Evolutionary conservation across 1,140 invertebrate genomes (phyloP).

Genomic region (Helicoverpa zea): DNA sequence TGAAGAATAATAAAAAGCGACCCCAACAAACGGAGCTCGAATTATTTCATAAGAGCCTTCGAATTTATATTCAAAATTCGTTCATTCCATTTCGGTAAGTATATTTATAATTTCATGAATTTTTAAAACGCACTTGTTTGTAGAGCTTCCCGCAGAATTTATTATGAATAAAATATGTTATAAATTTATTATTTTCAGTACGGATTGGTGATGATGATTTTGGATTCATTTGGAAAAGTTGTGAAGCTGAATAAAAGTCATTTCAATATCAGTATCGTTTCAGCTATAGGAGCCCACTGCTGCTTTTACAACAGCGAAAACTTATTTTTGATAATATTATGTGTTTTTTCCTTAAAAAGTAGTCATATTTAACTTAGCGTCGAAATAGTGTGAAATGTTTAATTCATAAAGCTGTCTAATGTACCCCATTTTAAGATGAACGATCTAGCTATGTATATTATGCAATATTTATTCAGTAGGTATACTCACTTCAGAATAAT

Average conservation of each 20-base stretch:
- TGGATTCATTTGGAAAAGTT: neutral
- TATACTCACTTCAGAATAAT: too few species aligned
- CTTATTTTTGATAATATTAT: too few species aligned
- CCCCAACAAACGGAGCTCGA: neutral
- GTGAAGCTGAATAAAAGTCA: neutral
- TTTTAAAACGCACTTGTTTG: slow-evolving; percentile 31
- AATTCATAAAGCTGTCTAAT: too few species aligned
- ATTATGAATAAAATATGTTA: slow-evolving; percentile 32
- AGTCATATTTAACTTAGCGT: too few species aligned
- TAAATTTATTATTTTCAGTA: slow-evolving; percentile 25
- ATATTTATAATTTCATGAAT: slow-evolving; percentile 41
- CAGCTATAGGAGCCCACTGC: too few species aligned
- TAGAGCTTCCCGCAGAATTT: slow-evolving; percentile 12
- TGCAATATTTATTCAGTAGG: too few species aligned
- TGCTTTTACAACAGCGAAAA: too few species aligned
- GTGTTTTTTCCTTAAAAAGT: too few species aligned
- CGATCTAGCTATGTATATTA: too few species aligned
- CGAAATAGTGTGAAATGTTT: too few species aligned
- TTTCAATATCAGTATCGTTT: too few species aligned
- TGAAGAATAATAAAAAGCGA: neutral
- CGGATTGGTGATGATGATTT: neutral
- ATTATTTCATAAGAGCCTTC: slow-evolving; percentile 20
- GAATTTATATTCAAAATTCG: slow-evolving; percentile 38
- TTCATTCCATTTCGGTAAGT: slow-evolving; percentile 29
- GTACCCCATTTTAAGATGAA: too few species aligned